Conservation (phyloP, 2,888 invertebrate genomes). For the Lymantria monacha region DNA sequence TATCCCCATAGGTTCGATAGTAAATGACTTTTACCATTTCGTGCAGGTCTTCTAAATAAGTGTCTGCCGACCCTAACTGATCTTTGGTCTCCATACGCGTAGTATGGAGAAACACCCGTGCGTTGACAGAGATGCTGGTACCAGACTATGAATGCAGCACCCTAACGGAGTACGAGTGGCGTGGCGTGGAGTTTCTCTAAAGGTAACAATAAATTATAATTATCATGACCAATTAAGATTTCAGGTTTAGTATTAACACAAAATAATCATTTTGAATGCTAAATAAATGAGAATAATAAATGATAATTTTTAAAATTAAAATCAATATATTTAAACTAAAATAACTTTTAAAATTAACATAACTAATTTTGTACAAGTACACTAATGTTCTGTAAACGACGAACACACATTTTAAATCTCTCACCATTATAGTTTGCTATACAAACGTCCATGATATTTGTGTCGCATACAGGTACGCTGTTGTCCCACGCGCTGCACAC, state of each 20-base stretch:
- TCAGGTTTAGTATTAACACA: neutral
- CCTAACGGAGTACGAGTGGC: neutral
- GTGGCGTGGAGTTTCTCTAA: neutral
- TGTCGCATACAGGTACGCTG: neutral
- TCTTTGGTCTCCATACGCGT: neutral
- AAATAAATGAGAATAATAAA: neutral
- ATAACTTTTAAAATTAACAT: neutral
- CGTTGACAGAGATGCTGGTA: neutral
- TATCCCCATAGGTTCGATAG: slow-evolving; percentile 4
- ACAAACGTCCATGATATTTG: neutral
- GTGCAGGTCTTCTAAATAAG: neutral
- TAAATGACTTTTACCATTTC: slow-evolving; percentile 2
- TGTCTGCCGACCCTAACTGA: neutral
- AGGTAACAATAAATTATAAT: slow-evolving; percentile 1
- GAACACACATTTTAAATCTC: neutral
- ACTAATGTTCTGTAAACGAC: neutral
- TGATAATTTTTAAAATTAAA: too few species aligned
- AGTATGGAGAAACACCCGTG: neutral
- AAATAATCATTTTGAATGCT: neutral
- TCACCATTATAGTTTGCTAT: neutral
- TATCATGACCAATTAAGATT: slow-evolving; percentile 6
- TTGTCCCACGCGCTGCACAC: neutral
- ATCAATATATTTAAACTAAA: too few species aligned
- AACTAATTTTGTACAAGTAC: neutral
- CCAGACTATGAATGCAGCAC: neutral